Base-by-base conservation (phyloP, 2,888 invertebrate species). In the Amiota mariae region DNA sequence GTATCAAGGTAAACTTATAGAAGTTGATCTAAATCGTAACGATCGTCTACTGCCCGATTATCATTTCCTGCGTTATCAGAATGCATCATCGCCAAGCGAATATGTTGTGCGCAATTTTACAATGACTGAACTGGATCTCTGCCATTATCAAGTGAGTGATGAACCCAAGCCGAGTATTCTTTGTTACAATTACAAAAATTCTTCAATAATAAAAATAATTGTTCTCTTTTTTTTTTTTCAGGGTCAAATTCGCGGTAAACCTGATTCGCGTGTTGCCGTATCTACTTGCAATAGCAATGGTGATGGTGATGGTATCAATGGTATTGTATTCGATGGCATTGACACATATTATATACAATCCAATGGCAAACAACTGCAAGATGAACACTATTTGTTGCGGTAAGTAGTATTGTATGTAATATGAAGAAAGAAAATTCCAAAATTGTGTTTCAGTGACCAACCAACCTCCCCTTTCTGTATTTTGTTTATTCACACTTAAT, bases 201-300 rank as follows among this genome's bases (percentile, higher is more conserved):
- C 48, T 47, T 48, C 12, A n/a, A n/a, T 54, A 54, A 54, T 54
- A n/a, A n/a, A n/a, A n/a, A 54, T 20, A 47, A 49, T 49, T 61
- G 36, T 6, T 36, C 48, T 71, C 73, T 61, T 36, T 15, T 73
- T 77, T 64, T 47, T 13, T 57, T 74, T 74, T 13, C 78, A 90
- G 82, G 97, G 97, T 73, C 92, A 91, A 77, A 92, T 97, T 72
- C 91, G 94, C 77, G 94, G 92, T 74, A 91, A 92, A 79, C 91
- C 92, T 1, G 91, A 92, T 73, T 97, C 97, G 4, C 94, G 94
- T 93, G 96, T 93, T 72, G 97, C 97, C 1, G 87, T 97, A 70
- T 97, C 97, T 70, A 96, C 96, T 6, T 97, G 97, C 87, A 83
- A 83, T 77, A 90, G 92, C 71, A 80, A 36, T 54, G 36, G 36